Evolutionary conservation across 2,888 invertebrate genomes (phyloP).

Genomic region (Malthinus flaveolus): DNA sequence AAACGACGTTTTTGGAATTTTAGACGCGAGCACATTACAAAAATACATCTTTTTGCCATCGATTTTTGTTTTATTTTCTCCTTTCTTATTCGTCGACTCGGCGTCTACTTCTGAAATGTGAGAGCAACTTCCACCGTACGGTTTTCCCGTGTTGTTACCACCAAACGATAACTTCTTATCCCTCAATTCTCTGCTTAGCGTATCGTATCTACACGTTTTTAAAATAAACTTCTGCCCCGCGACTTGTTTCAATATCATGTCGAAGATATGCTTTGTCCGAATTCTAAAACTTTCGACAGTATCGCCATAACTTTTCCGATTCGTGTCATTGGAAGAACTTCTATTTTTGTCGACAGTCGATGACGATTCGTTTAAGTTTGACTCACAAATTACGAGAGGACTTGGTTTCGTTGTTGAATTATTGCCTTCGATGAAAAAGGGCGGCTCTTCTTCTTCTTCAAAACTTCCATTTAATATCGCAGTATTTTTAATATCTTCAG

Average conservation of each 20-base stretch:
- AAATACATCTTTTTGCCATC: background rate
- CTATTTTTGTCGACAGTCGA: background rate
- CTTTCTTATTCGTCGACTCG: background rate
- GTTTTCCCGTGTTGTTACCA: background rate
- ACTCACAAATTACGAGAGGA: background rate
- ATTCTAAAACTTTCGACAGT: background rate
- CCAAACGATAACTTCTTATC: too few relatives aligned
- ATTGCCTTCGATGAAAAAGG: constrained; percentile 10
- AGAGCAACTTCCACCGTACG: background rate
- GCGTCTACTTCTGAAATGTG: background rate
- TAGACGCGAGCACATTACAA: background rate
- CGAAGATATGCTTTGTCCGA: too few relatives aligned
- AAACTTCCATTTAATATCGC: constrained; percentile 10
- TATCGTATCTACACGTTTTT: background rate
- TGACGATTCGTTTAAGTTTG: background rate
- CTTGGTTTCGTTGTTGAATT: background rate
- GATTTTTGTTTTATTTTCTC: background rate
- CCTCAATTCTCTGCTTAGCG: background rate
- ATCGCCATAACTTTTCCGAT: background rate
- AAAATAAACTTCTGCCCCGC: too few relatives aligned
- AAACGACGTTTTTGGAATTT: constrained; percentile 3
- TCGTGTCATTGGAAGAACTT: background rate
- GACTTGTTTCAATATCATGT: too few relatives aligned
- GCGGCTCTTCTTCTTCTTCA: constrained; percentile 19
- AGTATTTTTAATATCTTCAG: constrained; percentile 17